Base-by-base conservation (phyloP, 2,888 invertebrate genomes). In the Andrena marginata region DNA sequence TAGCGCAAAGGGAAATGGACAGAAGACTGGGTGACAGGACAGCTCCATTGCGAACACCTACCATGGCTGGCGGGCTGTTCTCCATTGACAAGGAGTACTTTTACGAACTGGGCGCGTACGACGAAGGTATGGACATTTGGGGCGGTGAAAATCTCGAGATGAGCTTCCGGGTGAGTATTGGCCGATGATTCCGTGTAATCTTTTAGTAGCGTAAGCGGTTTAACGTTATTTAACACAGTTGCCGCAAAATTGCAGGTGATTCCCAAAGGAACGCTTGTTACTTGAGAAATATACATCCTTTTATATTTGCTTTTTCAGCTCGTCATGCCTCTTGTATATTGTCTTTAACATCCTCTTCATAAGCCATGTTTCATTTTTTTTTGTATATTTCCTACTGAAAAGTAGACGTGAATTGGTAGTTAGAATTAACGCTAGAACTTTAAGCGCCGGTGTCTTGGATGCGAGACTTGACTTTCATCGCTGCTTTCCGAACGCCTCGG, bases 51-150 rank as follows among this genome's bases (percentile, higher is more conserved):
- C 96, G 98, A 86, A 99, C 99, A 0, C 99, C 99, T 0, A 99
- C 99, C 0, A 99, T 99, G 99, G 99, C 99, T 13, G 99, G 99
- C 76, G 99, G 99, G 0, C 95, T 99, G 51, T 98, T 98, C 94
- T 97, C 99, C 69, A 99, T 99, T 84, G 98, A 99, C 94, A 96
- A 97, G 92, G 98, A 99, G 31, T 99, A 99, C 94, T 99, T 99
- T 95, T 98, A 99, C 95, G 98, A 99, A 95, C 96, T 99, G 84
- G 99, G 99, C 72, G 97, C 99, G 73, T 99, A 99, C 94, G 99
- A 99, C 94, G 97, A 99, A 94, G 99, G 99, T 90, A 99, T 99
- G 99, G 99, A 99, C 94, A 99, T 99, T 92, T 99, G 99, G 99
- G 99, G 99, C 70, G 98, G 98, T 68, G 98, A 99, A 94, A 98